Evolutionary conservation across 2,797 vertebrate species (phyloP), one percentile per base, ranked within the genome.

Genomic region (Sebastes flavidus): DNA sequence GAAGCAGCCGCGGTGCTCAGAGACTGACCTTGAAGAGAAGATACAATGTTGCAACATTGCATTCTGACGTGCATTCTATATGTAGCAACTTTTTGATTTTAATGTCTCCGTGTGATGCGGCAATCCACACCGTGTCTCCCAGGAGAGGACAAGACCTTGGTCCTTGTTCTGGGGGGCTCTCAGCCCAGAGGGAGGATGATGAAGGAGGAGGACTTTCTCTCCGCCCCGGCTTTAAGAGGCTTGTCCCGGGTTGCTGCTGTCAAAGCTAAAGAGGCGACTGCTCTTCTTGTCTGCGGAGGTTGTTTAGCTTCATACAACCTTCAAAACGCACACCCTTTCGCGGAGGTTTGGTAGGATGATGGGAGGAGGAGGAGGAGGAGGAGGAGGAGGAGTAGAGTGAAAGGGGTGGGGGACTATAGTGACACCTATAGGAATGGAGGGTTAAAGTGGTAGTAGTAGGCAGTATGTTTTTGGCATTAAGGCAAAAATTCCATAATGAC

Each of bases 381-480:
- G 80, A 76, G 65, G 75, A 58, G 56, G 32, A 70, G 32, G 55
- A 59, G 42, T 24, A 22, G 20, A 46, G 32, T 52, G 60, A 68
- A 67, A 52, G 62, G 77, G 8, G 54, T 49, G 62, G 70, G 83
- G 72, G 61, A 77, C 81, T 81, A 83, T 72, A 95, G 95, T 88
- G 95, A 91, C 96, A 92, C 92, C 94, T 93, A 91, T 78, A 88
- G 96, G 92, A 84, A 84, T 75, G 96, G 95, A 96, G 95, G 94
- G n/a, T 87, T 20, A 65, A 61, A 24, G 6, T 58, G 42, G 42
- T 18, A 46, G 38, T 16, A 42, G 42, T 46, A 46, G 16, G 6
- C 6, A 46, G 42, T 46, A 3, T 46, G 0, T 46, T 46, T 46
- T 46, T 46, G 16, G 42, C 14, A 46, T 46, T 18, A 46, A 18